phyloP scores from a whole-genome alignment of 2,888 invertebrate genomes.

The Orchestes rusci region DNA sequence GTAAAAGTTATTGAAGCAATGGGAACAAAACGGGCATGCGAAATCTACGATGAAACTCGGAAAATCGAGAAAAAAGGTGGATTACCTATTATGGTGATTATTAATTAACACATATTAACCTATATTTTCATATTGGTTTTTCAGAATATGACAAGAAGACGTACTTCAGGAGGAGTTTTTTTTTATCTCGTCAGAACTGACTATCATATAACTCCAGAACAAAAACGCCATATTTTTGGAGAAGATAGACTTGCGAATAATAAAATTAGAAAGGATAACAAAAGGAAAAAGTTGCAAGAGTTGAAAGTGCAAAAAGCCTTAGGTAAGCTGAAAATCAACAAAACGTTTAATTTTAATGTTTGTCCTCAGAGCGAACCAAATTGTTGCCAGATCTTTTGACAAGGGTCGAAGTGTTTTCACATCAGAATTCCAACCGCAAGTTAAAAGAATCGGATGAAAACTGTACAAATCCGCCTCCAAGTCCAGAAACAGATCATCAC shows the following conservation, averaged over 20 bases:
- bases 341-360: neutral
- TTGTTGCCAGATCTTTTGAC: slow-evolving; percentile 57
- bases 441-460: slow-evolving; percentile 44
- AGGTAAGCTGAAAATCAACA: slow-evolving; percentile 40
- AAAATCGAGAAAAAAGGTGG: slow-evolving; percentile 77
- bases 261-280: slow-evolving; percentile 51
- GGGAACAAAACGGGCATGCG: slow-evolving; percentile 66
- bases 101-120: neutral
- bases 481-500: slow-evolving; percentile 66
- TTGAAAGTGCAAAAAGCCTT: slow-evolving; percentile 60
- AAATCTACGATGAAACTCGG: slow-evolving; percentile 72
- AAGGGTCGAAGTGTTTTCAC: slow-evolving; percentile 48
- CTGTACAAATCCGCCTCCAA: slow-evolving; percentile 71
- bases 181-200: slow-evolving; percentile 73
- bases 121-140: slow-evolving; percentile 8
- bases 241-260: slow-evolving; percentile 55
- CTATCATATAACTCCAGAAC: slow-evolving; percentile 56
- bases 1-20: slow-evolving; percentile 63
- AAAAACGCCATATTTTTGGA: slow-evolving; percentile 60
- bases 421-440: slow-evolving; percentile 38
- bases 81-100: slow-evolving; percentile 69
- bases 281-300: slow-evolving; percentile 50
- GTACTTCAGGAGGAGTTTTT: slow-evolving; percentile 83
- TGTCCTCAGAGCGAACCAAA: slow-evolving; percentile 32
- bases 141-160: slow-evolving; percentile 60